Evolutionary conservation across 2,888 invertebrate genomes (phyloP).

Genomic region (Carpatolechia fugitivella): DNA sequence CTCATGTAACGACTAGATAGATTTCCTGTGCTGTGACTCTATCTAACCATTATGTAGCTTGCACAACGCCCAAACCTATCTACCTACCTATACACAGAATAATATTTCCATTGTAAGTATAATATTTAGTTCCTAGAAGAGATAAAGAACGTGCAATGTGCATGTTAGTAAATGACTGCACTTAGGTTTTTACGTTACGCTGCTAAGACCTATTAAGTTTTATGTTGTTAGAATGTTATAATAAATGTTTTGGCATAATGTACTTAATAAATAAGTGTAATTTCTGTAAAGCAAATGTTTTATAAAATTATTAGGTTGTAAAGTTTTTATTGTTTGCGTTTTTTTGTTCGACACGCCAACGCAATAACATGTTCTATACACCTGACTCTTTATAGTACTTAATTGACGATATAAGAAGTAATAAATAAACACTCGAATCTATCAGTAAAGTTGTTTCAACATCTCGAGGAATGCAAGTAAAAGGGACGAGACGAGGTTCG

Average conservation of each 20-base stretch:
- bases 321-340: no score
- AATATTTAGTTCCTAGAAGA: constrained; percentile 4
- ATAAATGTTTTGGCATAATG: background rate
- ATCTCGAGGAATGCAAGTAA: constrained; percentile 4
- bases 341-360: no score
- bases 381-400: no score
- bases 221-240: background rate
- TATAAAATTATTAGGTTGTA: no score
- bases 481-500: constrained; percentile 1
- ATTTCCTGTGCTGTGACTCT: constrained; percentile 19
- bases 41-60: constrained; percentile 13
- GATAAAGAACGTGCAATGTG: background rate
- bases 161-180: background rate
- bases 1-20: no score
- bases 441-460: background rate
- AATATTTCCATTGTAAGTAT: background rate
- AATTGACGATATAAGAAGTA: no score
- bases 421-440: background rate
- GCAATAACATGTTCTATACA: no score
- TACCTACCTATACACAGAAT: background rate
- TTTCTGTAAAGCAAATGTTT: no score
- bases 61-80: background rate
- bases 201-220: background rate
- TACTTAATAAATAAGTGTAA: no score
- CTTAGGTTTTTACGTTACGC: background rate